Percentiles rank a stretch among this genome's conserved stretches.
Conservation (phyloP, 64 coral and sea anemone genomes). For the Pachyseris speciosa region DNA sequence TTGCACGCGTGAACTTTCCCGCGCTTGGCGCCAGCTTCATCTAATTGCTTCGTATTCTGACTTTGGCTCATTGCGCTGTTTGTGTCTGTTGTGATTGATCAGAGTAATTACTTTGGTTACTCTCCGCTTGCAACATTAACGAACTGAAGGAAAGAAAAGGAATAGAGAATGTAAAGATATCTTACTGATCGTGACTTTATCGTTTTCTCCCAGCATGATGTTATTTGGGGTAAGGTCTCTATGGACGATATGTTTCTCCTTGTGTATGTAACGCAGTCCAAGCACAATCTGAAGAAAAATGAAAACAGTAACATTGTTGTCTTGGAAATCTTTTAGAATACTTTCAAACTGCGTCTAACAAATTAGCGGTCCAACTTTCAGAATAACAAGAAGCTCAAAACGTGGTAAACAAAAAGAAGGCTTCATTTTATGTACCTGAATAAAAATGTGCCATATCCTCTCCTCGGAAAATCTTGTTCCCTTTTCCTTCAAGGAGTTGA, state of each 20-base stretch:
- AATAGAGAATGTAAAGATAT: neutral
- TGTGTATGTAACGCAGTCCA: conserved; percentile 96
- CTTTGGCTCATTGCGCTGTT: too few species aligned
- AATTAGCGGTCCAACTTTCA: too few species aligned
- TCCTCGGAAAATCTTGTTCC: conserved; percentile 87
- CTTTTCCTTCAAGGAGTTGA: conserved; percentile 97
- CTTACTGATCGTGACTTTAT: conserved; percentile 99
- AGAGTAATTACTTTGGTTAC: too few species aligned
- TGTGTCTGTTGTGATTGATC: too few species aligned
- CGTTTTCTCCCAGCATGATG: conserved; percentile 97
- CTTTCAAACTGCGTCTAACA: too few species aligned
- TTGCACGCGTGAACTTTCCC: too few species aligned
- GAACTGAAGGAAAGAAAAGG: too few species aligned
- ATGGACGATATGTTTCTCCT: conserved; percentile 98
- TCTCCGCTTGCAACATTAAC: too few species aligned
- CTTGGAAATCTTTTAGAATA: neutral
- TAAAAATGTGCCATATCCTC: conserved; percentile 95
- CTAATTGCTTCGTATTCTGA: too few species aligned
- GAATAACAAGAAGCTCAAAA: neutral
- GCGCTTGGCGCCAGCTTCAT: too few species aligned
- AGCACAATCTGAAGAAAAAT: conserved; percentile 75
- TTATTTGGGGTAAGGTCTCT: conserved; percentile 98
- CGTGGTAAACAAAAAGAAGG: neutral
- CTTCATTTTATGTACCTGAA: conserved; percentile 68
- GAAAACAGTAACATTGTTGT: neutral